Evolutionary conservation across 2,797 vertebrate species (phyloP).

Genomic region (Phrynocephalus forsythii): DNA sequence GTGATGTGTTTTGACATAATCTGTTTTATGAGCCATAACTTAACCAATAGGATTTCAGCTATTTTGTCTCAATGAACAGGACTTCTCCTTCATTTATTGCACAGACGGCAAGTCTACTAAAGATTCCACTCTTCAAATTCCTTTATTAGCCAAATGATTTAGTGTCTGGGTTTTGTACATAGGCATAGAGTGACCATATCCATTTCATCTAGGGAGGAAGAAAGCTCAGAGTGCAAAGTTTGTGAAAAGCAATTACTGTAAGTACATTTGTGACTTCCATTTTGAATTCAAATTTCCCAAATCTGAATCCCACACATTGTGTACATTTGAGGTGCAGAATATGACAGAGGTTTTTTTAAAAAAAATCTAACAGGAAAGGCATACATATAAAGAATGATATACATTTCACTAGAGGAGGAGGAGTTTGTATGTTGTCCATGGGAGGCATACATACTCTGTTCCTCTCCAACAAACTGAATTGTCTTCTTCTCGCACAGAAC

Average conservation of each 20-base stretch:
- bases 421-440: no score
- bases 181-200: neutral
- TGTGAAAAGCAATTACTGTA: neutral
- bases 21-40: no score
- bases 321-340: neutral
- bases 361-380: neutral
- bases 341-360: no score
- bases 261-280: neutral
- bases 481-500: neutral
- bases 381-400: neutral
- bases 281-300: neutral
- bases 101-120: neutral
- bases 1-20: no score
- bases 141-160: neutral
- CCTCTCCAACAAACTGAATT: no score
- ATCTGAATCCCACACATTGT: neutral
- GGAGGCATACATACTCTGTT: no score
- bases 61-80: neutral
- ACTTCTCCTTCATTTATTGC: neutral
- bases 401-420: no score
- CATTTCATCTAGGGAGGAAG: neutral
- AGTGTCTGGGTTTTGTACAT: neutral
- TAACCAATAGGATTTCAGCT: neutral
- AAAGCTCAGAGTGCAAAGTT: neutral
- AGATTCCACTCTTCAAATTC: neutral